Conservation (phyloP, 1,140 invertebrate genomes). For the Plutomurus gul region DNA sequence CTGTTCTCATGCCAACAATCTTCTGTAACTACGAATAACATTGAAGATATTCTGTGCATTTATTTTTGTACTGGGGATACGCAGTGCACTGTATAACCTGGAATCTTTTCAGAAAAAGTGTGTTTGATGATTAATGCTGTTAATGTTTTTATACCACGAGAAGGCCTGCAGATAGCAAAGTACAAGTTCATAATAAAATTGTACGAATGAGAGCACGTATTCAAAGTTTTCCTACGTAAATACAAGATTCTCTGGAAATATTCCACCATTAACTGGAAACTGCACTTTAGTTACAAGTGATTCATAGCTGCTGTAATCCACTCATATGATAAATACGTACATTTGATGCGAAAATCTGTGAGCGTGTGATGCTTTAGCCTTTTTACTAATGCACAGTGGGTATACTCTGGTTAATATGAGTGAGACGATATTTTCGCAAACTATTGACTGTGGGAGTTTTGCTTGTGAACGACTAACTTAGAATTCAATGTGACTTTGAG, state of each 20-base stretch:
- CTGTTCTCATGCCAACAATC: background rate
- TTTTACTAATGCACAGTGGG: no score
- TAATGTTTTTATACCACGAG: background rate
- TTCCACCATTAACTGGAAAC: background rate
- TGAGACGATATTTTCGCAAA: background rate
- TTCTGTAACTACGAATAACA: no score
- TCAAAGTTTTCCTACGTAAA: background rate
- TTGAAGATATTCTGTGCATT: no score
- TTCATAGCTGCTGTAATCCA: background rate
- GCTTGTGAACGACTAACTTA: background rate
- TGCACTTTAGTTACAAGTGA: background rate
- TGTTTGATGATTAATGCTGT: background rate
- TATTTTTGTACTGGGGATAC: no score
- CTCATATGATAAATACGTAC: no score
- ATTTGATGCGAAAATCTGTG: no score
- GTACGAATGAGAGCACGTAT: no score
- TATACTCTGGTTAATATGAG: no score
- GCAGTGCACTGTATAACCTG: background rate
- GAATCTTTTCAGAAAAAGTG: background rate
- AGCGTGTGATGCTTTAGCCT: no score
- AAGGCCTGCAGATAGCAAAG: background rate
- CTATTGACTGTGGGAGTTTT: background rate
- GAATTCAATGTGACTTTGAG: conserved; percentile 21
- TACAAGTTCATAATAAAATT: no score
- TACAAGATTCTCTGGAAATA: background rate